Percentiles rank a stretch among this genome's conserved stretches.
Conservation (phyloP, 2,113 vertebrate species). For the Boleophthalmus pectinirostris region DNA sequence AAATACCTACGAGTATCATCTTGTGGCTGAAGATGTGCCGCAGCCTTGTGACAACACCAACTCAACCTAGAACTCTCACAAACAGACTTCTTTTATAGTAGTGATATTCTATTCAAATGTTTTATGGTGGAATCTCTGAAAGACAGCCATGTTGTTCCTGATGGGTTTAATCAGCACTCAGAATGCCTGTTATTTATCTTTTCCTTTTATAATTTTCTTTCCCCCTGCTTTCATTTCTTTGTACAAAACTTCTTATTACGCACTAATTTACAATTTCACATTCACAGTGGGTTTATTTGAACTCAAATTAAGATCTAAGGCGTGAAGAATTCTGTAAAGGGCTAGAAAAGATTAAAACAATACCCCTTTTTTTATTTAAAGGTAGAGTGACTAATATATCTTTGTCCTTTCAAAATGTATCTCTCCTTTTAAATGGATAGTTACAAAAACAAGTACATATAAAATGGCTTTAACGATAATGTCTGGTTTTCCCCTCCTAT, state of each 20-base stretch:
- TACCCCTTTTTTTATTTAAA: background rate
- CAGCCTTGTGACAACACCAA: slow-evolving; percentile 64
- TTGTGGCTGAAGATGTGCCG: slow-evolving; percentile 64
- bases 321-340: background rate
- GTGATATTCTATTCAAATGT: slow-evolving; percentile 72
- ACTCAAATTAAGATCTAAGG: background rate
- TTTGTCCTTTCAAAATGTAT: background rate
- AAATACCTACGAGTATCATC: slow-evolving; percentile 66
- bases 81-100: slow-evolving; percentile 71
- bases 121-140: slow-evolving; percentile 71
- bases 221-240: slow-evolving; percentile 11
- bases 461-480: slow-evolving; percentile 4
- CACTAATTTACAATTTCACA: background rate
- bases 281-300: too few species aligned
- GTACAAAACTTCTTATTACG: slow-evolving; percentile 7
- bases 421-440: background rate
- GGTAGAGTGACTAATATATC: background rate
- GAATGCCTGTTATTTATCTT: slow-evolving; percentile 19
- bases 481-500: slow-evolving; percentile 31
- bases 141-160: slow-evolving; percentile 59
- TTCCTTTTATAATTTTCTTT: slow-evolving; percentile 12
- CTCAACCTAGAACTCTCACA: slow-evolving; percentile 43
- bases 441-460: background rate
- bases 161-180: slow-evolving; percentile 22
- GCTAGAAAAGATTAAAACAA: background rate